Percentiles rank a stretch among this genome's conserved stretches.
Conservation (phyloP, 92 coral and sea anemone species). For the Porites rus region DNA sequence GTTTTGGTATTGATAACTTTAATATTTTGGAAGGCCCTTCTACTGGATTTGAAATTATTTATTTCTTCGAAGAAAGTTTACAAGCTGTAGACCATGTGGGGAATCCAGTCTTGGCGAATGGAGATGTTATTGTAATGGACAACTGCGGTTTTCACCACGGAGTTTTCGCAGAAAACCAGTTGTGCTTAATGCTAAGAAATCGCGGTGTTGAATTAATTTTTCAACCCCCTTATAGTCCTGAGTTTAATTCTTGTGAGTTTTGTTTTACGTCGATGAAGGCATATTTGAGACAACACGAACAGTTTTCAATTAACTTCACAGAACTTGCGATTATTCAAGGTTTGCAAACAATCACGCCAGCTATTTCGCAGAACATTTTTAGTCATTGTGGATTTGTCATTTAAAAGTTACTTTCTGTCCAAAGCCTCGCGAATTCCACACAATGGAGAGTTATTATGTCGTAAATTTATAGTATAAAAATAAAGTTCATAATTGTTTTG, state of each 20-base stretch:
- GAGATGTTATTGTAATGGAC: constrained; percentile 46
- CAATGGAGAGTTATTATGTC: too few species aligned
- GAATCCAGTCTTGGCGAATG: constrained; percentile 45
- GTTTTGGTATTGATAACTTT: constrained; percentile 51
- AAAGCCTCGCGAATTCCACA: too few species aligned
- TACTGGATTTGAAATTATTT: constrained; percentile 57
- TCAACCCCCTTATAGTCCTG: constrained; percentile 59
- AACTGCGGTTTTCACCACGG: not conserved
- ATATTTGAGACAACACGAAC: constrained; percentile 53
- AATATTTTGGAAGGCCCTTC: constrained; percentile 63
- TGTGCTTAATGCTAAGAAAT: constrained; percentile 36
- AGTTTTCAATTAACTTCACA: constrained; percentile 43
- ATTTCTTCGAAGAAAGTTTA: constrained; percentile 53
- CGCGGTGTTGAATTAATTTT: constrained; percentile 40
- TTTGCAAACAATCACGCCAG: constrained; percentile 34
- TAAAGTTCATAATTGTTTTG: too few species aligned
- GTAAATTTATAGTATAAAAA: too few species aligned
- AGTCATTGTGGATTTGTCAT: not conserved
- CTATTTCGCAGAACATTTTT: constrained; percentile 1
- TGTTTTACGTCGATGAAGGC: constrained; percentile 49
- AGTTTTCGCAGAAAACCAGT: constrained; percentile 27
- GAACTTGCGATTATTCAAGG: constrained; percentile 56
- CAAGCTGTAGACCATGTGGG: constrained; percentile 42
- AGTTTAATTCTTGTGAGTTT: constrained; percentile 61
- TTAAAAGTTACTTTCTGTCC: not conserved